A percentile compares a stretch with the other conserved stretches of the same genome.
phyloP scores from a whole-genome alignment of 2,888 invertebrate species.

The Rhopalosiphum nymphaeae region DNA sequence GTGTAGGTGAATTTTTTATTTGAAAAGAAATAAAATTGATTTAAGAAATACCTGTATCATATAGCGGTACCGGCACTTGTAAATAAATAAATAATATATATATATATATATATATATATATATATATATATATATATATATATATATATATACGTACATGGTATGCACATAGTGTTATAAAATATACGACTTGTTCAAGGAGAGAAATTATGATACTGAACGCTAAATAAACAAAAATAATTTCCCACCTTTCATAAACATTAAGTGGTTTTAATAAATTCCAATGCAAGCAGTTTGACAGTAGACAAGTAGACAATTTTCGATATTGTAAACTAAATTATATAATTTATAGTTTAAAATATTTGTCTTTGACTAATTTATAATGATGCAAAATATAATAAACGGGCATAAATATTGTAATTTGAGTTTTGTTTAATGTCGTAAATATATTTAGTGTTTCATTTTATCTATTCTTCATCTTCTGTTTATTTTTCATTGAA shows the following conservation, averaged over 20 bases:
- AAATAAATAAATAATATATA: neutral
- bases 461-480: neutral
- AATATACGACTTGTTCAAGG: conserved; percentile 10
- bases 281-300: neutral
- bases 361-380: neutral
- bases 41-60: conserved; percentile 6
- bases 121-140: neutral
- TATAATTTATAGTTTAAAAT: neutral
- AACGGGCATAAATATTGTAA: neutral
- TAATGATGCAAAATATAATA: neutral
- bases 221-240: conserved; percentile 43
- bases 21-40: conserved; percentile 15
- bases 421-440: neutral
- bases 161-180: neutral
- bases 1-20: neutral
- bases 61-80: conserved; percentile 11
- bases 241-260: conserved; percentile 29
- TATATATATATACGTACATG: neutral
- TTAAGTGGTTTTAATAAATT: conserved; percentile 5
- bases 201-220: conserved; percentile 28
- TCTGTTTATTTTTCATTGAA: neutral
- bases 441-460: neutral
- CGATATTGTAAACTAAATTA: neutral
- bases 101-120: neutral
- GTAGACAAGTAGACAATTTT: neutral